Conservation (phyloP, 2,888 invertebrate genomes). For the Heliconius ismenius region DNA sequence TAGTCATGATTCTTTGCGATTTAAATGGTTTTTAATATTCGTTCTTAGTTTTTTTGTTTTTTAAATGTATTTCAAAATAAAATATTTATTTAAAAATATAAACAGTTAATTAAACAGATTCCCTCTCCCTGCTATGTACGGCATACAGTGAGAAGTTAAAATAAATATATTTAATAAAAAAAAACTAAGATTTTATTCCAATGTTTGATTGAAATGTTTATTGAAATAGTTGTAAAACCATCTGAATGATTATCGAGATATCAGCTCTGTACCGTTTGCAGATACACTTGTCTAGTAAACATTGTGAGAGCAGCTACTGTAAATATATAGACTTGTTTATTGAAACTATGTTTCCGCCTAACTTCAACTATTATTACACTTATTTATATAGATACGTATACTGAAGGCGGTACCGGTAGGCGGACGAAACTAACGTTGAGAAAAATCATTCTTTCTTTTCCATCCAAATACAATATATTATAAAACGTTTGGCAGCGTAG, state of each 20-base stretch:
- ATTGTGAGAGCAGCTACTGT: slow-evolving; percentile 33
- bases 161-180: too few species aligned
- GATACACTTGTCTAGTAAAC: slow-evolving; percentile 35
- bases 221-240: slow-evolving; percentile 15
- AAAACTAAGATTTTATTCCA: neutral
- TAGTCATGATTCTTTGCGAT: neutral
- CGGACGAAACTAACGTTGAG: neutral
- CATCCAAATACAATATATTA: neutral
- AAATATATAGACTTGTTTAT: slow-evolving; percentile 39
- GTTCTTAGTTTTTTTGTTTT: neutral
- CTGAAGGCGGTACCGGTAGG: neutral
- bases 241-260: slow-evolving; percentile 16
- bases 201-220: neutral
- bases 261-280: slow-evolving; percentile 30
- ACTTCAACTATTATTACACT: slow-evolving; percentile 31
- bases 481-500: neutral
- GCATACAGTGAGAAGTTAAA: too few species aligned
- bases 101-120: too few species aligned
- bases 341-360: slow-evolving; percentile 38
- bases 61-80: too few species aligned
- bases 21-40: neutral
- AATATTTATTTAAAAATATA: too few species aligned
- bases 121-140: too few species aligned
- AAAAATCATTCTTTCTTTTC: neutral
- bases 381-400: slow-evolving; percentile 4